phyloP scores from a whole-genome alignment of 1,140 invertebrate genomes.

The Drosophila baimaii region DNA sequence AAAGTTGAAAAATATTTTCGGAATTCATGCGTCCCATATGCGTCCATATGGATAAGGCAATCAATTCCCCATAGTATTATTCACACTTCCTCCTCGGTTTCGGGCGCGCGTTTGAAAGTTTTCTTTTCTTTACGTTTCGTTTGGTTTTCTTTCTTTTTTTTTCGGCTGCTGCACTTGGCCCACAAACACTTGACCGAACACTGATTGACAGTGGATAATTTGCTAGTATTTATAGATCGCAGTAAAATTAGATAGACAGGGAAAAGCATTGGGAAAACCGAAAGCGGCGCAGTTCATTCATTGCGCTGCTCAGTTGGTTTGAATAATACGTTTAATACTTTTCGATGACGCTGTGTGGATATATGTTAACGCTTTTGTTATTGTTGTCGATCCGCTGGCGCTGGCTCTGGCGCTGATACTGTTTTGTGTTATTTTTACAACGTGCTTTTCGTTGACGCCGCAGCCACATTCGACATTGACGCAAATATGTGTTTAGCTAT shows the following conservation, averaged over 20 bases:
- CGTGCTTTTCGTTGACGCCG: conserved; percentile 58
- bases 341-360: conserved; percentile 21
- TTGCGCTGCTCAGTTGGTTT: conserved; percentile 63
- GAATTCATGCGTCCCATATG: conserved; percentile 6
- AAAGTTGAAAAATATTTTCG: neutral
- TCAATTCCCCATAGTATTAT: conserved; percentile 11
- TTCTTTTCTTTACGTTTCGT: neutral
- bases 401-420: conserved; percentile 7
- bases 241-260: neutral
- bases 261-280: neutral
- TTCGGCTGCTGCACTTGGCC: conserved; percentile 41
- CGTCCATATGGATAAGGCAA: conserved; percentile 28
- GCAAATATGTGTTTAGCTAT: conserved; percentile 57
- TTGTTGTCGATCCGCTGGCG: conserved; percentile 42
- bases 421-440: conserved; percentile 78
- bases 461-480: conserved; percentile 73
- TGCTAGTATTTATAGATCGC: conserved; percentile 44
- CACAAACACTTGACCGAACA: conserved; percentile 35
- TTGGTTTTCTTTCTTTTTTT: neutral
- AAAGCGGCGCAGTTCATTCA: conserved; percentile 57
- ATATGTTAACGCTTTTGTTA: conserved; percentile 43
- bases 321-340: conserved; percentile 60
- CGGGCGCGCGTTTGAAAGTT: conserved; percentile 19
- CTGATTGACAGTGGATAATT: conserved; percentile 48
- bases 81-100: neutral